These are phyloP conservation scores for Quadroppia sp. DNA, from an alignment of 2,888 invertebrate genomes.

Conservation along the genomic window DNA sequence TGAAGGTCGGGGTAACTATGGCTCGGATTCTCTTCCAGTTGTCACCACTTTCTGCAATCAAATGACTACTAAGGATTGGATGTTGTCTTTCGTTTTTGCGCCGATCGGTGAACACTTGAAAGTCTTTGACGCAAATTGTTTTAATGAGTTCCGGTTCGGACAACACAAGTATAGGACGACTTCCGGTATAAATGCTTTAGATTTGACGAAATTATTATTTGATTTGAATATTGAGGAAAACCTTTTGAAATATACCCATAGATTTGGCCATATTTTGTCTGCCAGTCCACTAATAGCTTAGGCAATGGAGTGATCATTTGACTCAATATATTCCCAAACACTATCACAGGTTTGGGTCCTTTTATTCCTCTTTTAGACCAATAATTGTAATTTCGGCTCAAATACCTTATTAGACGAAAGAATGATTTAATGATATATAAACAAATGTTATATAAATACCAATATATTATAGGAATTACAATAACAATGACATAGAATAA, in stretches of 20 bases:
- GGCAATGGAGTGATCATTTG: background rate
- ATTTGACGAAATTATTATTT: background rate
- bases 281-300: conserved; percentile 21
- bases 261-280: conserved; percentile 39
- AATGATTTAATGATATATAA: no score
- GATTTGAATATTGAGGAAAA: background rate
- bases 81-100: conserved; percentile 29
- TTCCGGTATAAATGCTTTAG: conserved; percentile 21
- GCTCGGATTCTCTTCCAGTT: conserved; percentile 63
- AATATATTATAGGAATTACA: no score
- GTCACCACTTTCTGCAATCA: background rate
- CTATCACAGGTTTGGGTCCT: conserved; percentile 20
- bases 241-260: conserved; percentile 38
- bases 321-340: conserved; percentile 35
- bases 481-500: no score
- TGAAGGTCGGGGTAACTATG: conserved; percentile 64
- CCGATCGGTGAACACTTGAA: conserved; percentile 43
- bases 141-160: conserved; percentile 44
- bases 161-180: conserved; percentile 29
- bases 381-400: conserved; percentile 32
- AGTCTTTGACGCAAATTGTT: conserved; percentile 45
- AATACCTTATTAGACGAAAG: no score
- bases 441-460: no score
- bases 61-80: conserved; percentile 54
- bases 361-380: conserved; percentile 41